Base-by-base conservation (phyloP, 2,888 invertebrate genomes). In the Apotomis capreana region DNA sequence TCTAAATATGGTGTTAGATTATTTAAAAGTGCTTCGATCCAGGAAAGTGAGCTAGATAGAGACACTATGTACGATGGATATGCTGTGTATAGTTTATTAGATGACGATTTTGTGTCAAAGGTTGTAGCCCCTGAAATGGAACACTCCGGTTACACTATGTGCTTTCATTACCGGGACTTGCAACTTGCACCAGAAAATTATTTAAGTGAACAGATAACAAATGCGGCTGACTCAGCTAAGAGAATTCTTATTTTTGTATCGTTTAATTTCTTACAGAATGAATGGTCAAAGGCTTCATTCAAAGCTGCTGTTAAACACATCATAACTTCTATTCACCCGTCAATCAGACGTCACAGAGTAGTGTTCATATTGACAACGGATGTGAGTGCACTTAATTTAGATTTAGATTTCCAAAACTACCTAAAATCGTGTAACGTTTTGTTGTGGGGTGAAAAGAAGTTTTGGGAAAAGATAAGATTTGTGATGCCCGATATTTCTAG, bases 401-500 rank as follows among this genome's bases (percentile, higher is more conserved):
- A 97, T 85, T 94, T 96, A 65, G 97, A 97, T 81, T 94, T 97
- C 64, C 95, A 97, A 85, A 94, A 94, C 69, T 94, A 96, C 76
- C 91, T 96, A 74, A 95, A 96, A 83, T 95, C 95, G 81, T 95
- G 96, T 91, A 94, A 95, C 52, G 95, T 96, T 65, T 94, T 96
- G 77, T 94, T 96, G 77, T 96, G 96, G 95, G 96, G 96, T 76
- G 97, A 98, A 88, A 96, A 96, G 81, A 94, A 96, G 81, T 98
- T 98, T 91, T 98, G 98, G 98, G 97, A 97, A 81, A 97, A 97
- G 89, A 94, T 98, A 76, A 95, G 96, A 76, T 95, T 94, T 90
- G 96, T 97, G 69, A 96, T 97, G 95, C 97, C 97, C 74, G 98
- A 98, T 78, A 92, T 94, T 78, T 91, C 94, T 68, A 95, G 95